Evolutionary conservation across 2,888 invertebrate genomes (phyloP), one percentile per base, ranked within the genome.

Genomic region (Nesidiocoris tenuis): DNA sequence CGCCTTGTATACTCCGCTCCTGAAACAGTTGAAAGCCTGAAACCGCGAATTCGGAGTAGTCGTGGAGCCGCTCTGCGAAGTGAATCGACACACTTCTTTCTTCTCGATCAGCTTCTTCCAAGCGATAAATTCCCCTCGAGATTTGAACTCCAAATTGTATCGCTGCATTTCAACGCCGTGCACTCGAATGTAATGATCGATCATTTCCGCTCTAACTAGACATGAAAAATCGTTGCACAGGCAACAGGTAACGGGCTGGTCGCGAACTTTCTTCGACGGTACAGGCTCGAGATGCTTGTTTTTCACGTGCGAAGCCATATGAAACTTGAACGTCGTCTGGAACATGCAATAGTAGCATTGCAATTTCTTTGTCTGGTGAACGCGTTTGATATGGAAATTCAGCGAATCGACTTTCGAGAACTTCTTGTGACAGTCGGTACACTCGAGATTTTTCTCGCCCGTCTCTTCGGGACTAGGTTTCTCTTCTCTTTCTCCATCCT

Each of bases 71-170:
- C 39, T 39, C 39, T 39, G 39, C 39, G 39, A 39, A 3, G 39
- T 16, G 25, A 71, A 71, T 21, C 61, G 21, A 25, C 54, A 71
- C 16, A 18, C 59, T 17, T 71, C 71, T 5, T 23, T 25, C 19
- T 7, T 17, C n/a, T 71, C 71, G 1, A 25, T 61, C 23, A 61
- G n/a, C 61, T 24, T 24, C 25, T 71, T 71, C 71, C 71, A 71
- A 9, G 12, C 3, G 1, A 21, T 1, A 19, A 71, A 71, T 22
- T 22, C 71, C 16, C 23, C 61, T 12, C 1, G 1, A 19, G 21
- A 22, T n/a, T 16, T 17, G 39, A 70, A 70, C 3, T 57, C 5
- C 2, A 70, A 23, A 16, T 5, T 57, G 12, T 21, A 7, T 17
- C 61, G 61, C 5, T 61, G 7, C 5, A 71, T 25, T 39, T 61